These are phyloP conservation scores for Porites divaricata DNA, from an alignment of 92 coral and sea anemone genomes.

Conservation along the genomic window DNA sequence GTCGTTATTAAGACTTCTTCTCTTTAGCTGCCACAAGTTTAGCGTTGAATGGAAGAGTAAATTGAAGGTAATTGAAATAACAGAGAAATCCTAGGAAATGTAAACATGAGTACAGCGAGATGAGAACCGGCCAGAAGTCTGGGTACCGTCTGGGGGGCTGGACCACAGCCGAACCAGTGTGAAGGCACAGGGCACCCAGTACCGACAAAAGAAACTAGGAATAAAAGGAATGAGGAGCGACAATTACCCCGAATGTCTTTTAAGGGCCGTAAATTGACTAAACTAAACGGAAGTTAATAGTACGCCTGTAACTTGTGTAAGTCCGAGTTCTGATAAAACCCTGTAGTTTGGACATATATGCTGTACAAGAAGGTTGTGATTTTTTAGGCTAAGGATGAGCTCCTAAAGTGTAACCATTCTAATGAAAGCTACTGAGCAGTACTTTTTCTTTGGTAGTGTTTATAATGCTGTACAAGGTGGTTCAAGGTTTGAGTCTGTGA, in stretches of 20 bases:
- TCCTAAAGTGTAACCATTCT: too few relatives aligned
- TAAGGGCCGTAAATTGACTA: too few relatives aligned
- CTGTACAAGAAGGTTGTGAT: too few relatives aligned
- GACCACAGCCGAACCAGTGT: conserved; percentile 62
- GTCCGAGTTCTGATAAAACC: too few relatives aligned
- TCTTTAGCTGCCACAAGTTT: conserved; percentile 12
- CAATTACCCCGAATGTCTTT: too few relatives aligned
- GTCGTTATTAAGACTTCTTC: conserved; percentile 18
- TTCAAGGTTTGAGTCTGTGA: not conserved
- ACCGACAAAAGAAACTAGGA: conserved; percentile 79
- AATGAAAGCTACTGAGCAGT: too few relatives aligned
- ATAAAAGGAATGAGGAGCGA: not conserved
- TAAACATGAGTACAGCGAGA: conserved; percentile 85
- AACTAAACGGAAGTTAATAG: too few relatives aligned
- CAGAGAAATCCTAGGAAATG: conserved; percentile 78
- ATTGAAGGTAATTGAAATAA: conserved; percentile 86
- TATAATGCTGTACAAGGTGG: not conserved
- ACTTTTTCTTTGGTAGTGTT: too few relatives aligned
- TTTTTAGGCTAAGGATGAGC: too few relatives aligned
- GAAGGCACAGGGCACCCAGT: conserved; percentile 74
- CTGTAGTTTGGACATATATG: too few relatives aligned
- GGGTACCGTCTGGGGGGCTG: conserved; percentile 83
- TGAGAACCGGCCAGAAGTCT: conserved; percentile 92
- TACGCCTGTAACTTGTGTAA: too few relatives aligned
- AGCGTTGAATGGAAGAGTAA: conserved; percentile 67